phyloP scores from a whole-genome alignment of 2,113 vertebrate species.

The Irena cyanogastra region DNA sequence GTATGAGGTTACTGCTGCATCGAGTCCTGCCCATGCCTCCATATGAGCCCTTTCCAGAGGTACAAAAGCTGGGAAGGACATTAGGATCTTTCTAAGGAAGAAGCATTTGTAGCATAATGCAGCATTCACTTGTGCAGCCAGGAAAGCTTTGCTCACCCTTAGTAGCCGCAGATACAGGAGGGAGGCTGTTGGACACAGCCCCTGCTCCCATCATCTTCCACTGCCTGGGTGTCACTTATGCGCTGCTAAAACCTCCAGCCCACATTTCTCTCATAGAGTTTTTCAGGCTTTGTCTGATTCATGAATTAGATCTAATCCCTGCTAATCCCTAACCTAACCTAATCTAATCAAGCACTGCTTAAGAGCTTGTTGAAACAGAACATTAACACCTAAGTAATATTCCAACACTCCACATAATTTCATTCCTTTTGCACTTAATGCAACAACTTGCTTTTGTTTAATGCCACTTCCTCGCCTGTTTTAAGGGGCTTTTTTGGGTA shows the following conservation, averaged over 20 bases:
- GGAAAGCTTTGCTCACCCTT: not conserved
- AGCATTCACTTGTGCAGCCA: not conserved
- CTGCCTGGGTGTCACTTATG: not conserved
- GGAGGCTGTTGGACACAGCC: not conserved
- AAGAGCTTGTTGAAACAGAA: not conserved
- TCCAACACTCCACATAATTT: not conserved
- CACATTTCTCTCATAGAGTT: not conserved
- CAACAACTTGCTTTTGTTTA: not conserved
- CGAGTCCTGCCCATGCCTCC: not conserved
- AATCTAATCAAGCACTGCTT: not conserved
- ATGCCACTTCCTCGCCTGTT: fast-evolving
- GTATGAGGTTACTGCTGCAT: not conserved
- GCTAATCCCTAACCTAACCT: not conserved
- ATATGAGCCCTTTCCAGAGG: not conserved
- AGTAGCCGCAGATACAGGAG: not conserved
- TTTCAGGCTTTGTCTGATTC: not conserved
- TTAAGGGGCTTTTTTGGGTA: not conserved
- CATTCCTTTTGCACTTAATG: not conserved
- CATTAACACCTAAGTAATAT: not conserved
- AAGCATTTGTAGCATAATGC: not conserved
- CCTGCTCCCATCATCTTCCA: not conserved
- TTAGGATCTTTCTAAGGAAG: not conserved
- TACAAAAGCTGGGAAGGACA: not conserved
- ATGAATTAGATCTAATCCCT: not conserved
- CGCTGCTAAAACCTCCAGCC: not conserved